phyloP scores from a whole-genome alignment of 2,797 vertebrate species.

The Anguilla anguilla region DNA sequence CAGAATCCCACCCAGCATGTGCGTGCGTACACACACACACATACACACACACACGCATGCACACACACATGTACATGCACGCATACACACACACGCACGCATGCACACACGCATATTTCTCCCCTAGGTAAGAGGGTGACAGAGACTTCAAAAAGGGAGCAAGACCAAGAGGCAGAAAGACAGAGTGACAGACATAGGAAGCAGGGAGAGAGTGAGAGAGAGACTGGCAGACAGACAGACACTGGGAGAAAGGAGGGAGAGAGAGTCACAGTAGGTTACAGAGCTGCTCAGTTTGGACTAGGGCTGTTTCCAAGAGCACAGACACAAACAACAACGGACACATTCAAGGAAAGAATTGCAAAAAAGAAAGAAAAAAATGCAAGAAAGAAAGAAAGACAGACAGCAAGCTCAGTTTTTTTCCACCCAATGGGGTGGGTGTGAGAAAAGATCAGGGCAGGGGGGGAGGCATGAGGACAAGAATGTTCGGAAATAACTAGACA shows the following conservation, averaged over 20 bases:
- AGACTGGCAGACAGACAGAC: neutral
- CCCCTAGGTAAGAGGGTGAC: neutral
- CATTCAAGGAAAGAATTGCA: slow-evolving; percentile 24
- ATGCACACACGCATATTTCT: neutral
- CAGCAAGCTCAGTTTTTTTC: slow-evolving; percentile 28
- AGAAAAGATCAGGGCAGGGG: slow-evolving; percentile 14
- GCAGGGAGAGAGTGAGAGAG: neutral
- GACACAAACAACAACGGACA: slow-evolving; percentile 2
- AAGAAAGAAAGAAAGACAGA: slow-evolving; percentile 18
- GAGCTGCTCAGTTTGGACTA: neutral
- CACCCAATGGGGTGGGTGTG: slow-evolving; percentile 28
- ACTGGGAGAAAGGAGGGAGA: neutral
- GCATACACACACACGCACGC: neutral
- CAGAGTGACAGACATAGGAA: neutral
- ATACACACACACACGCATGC: neutral
- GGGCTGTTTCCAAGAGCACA: slow-evolving; percentile 5
- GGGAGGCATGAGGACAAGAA: neutral
- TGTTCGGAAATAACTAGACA: neutral
- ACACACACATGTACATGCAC: neutral
- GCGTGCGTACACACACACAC: neutral
- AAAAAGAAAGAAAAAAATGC: slow-evolving; percentile 15
- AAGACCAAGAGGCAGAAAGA: neutral
- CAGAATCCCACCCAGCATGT: neutral
- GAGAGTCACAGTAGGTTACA: slow-evolving; percentile 6
- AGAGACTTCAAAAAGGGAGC: neutral